These are phyloP conservation scores for Mechanitis mazaeus DNA, from an alignment of 2,888 invertebrate species.

Conservation along the genomic window DNA sequence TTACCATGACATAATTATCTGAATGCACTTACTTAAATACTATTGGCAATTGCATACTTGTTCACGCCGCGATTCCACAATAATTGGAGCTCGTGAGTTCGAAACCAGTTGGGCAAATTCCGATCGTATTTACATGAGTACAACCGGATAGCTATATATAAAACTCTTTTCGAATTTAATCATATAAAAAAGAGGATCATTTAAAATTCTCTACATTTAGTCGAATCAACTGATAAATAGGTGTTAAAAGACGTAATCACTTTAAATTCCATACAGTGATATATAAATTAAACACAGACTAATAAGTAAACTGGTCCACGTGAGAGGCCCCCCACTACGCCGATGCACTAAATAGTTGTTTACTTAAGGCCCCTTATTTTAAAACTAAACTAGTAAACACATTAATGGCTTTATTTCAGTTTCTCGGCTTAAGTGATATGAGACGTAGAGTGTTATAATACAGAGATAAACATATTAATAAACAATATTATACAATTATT, in stretches of 20 bases:
- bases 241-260: neutral
- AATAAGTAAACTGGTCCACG: conserved; percentile 21
- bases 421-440: conserved; percentile 45
- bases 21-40: no score
- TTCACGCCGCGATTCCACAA: no score
- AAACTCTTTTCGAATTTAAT: no score
- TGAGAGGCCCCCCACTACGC: conserved; percentile 36
- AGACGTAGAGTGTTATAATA: conserved; percentile 34
- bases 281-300: conserved; percentile 13
- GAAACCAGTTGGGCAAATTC: no score
- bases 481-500: neutral
- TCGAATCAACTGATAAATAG: neutral
- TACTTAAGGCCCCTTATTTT: conserved; percentile 40
- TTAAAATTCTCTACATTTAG: neutral
- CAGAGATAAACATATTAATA: conserved; percentile 19
- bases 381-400: conserved; percentile 42
- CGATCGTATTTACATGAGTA: no score
- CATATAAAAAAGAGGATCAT: neutral
- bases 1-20: no score
- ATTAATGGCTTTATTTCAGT: conserved; percentile 48
- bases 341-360: conserved; percentile 41
- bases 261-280: conserved; percentile 6
- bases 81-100: no score
- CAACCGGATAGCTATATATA: no score
- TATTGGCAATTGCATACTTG: no score